Evolutionary conservation across 2,113 vertebrate species (phyloP).

Genomic region (Leptocoma aspasia): DNA sequence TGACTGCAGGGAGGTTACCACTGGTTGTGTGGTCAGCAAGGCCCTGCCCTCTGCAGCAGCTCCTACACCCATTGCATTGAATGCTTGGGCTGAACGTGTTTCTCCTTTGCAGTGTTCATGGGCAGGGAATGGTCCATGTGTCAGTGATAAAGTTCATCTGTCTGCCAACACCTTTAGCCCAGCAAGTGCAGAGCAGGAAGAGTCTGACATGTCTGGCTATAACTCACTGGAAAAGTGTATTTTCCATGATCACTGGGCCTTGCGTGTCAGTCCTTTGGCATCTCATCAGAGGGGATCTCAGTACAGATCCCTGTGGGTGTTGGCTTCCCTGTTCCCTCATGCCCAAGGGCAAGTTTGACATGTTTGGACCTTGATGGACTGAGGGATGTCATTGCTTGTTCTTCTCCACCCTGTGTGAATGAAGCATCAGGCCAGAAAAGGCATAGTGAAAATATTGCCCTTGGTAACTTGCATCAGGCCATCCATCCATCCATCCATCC

Average conservation of each 20-base stretch:
- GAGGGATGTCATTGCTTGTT: neutral
- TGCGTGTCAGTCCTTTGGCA: neutral
- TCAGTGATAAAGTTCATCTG: neutral
- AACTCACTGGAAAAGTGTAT: neutral
- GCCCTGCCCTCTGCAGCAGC: neutral
- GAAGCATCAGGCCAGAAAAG: neutral
- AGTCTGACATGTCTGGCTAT: neutral
- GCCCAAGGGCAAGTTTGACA: neutral
- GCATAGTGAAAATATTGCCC: neutral
- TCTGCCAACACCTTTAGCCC: neutral
- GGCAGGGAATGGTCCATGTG: neutral
- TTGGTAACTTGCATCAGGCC: neutral
- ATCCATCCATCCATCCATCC: neutral
- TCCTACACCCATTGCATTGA: neutral
- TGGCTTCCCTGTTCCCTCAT: neutral
- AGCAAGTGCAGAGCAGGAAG: neutral
- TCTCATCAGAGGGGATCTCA: neutral
- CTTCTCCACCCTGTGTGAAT: rapidly evolving
- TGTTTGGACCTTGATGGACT: neutral
- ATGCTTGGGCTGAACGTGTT: neutral
- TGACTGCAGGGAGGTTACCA: neutral
- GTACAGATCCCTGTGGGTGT: neutral
- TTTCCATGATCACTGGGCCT: neutral
- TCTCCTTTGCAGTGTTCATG: neutral
- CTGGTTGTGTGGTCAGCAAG: neutral